Evolutionary conservation across 2,797 vertebrate species (phyloP), one percentile per base, ranked within the genome.

Genomic region (Macroramphosus scolopax): DNA sequence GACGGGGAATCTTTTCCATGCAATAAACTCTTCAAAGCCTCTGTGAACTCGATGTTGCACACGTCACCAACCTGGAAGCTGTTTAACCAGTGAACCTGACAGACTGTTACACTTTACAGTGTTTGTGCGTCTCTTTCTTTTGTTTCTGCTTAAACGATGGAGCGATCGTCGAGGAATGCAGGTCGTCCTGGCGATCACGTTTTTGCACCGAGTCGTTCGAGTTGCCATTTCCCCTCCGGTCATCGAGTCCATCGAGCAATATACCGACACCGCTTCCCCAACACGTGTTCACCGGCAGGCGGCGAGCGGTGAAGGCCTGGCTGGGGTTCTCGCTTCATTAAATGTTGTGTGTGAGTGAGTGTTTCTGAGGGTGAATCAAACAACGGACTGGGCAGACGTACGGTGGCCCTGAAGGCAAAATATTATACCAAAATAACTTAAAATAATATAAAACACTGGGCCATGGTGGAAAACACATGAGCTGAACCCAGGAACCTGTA

Each of bases 81-180:
- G n/a, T n/a, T n/a, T n/a, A n/a, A n/a, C n/a, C n/a, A n/a, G n/a
- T n/a, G n/a, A n/a, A n/a, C n/a, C n/a, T n/a, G n/a, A n/a, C n/a
- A n/a, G n/a, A n/a, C n/a, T n/a, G n/a, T n/a, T n/a, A n/a, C n/a
- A n/a, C n/a, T n/a, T n/a, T n/a, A n/a, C n/a, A n/a, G n/a, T n/a
- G n/a, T n/a, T n/a, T n/a, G n/a, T n/a, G n/a, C n/a, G n/a, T n/a
- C n/a, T n/a, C n/a, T n/a, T n/a, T n/a, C n/a, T n/a, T n/a, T n/a
- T n/a, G n/a, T n/a, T n/a, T 80, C n/a, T 10, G 68, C 75, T 57
- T 2, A 45, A 56, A 51, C 1, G 37, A 61, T 46, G 70, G 57
- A 63, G 56, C 7, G 41, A 57, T 64, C 63, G 65, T 64, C 36
- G 33, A 58, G 75, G 74, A 77, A 70, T 77, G 80, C 78, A 54